phyloP scores from a whole-genome alignment of 2,888 invertebrate genomes.

The Drosophila robusta region DNA sequence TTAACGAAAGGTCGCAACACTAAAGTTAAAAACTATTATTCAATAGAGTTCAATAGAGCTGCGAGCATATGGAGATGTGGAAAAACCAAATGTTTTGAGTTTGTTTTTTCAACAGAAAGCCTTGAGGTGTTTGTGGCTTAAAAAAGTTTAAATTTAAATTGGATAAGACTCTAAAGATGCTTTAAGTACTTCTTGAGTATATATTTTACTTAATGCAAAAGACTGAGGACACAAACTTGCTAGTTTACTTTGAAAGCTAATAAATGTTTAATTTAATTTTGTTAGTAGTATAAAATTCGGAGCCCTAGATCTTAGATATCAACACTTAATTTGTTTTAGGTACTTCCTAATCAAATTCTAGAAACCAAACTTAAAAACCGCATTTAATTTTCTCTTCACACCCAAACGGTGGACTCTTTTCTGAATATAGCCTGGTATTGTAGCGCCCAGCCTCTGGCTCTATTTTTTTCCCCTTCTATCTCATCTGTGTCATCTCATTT shows the following conservation, averaged over 20 bases:
- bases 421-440: conserved; percentile 7
- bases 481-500: conserved; percentile 27
- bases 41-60: conserved; percentile 12
- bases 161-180: background rate
- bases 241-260: too few relatives aligned
- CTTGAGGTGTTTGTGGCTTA: conserved; percentile 27
- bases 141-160: conserved; percentile 2
- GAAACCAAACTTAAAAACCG: background rate
- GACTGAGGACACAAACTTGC: conserved; percentile 1
- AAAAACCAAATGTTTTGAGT: conserved; percentile 42
- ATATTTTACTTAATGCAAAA: background rate
- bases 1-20: conserved; percentile 13
- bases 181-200: conserved; percentile 8
- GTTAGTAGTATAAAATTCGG: background rate
- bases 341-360: background rate
- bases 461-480: conserved; percentile 8
- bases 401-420: too few relatives aligned
- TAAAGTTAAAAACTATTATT: conserved; percentile 21
- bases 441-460: conserved; percentile 6
- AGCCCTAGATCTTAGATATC: background rate
- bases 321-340: too few relatives aligned
- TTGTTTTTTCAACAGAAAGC: conserved; percentile 42
- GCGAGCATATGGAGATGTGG: conserved; percentile 17
- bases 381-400: background rate
- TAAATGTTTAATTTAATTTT: too few relatives aligned